Evolutionary conservation across 2,797 vertebrate species (phyloP).

Genomic region (Anniella stebbinsi): DNA sequence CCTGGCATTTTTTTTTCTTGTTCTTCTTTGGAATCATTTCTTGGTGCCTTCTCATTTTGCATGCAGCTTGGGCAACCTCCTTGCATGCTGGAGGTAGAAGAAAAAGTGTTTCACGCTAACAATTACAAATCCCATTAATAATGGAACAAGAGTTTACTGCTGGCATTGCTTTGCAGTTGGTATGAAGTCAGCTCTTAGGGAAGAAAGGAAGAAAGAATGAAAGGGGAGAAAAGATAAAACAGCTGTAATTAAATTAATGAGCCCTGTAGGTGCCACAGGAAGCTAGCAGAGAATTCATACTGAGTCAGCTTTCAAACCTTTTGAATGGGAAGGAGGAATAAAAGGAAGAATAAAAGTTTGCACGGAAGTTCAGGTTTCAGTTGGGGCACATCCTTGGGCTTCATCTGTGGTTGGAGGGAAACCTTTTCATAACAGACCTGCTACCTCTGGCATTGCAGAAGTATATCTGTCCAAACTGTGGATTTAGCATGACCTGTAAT

Average conservation of each 20-base stretch:
- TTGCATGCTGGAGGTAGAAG: constrained; percentile 10
- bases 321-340: background rate
- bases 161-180: constrained; percentile 25
- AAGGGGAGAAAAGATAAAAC: constrained; percentile 14
- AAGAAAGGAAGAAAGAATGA: constrained; percentile 33
- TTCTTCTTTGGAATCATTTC: background rate
- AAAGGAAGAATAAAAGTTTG: background rate
- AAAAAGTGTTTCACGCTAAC: constrained; percentile 19
- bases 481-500: background rate
- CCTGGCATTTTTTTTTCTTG: too few species aligned
- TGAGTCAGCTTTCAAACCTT: constrained; percentile 24
- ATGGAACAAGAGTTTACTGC: constrained; percentile 40
- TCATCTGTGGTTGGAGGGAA: background rate
- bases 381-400: too few species aligned
- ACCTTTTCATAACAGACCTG: background rate
- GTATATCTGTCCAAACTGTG: background rate
- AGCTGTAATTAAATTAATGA: constrained; percentile 48
- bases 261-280: constrained; percentile 31
- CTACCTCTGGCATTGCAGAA: background rate
- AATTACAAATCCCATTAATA: constrained; percentile 44
- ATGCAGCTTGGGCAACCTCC: background rate
- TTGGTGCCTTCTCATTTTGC: background rate
- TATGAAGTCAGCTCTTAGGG: constrained; percentile 31
- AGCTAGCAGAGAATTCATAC: constrained; percentile 13
- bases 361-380: background rate